Evolutionary conservation across 1,140 invertebrate genomes (phyloP), one percentile per base, ranked within the genome.

Genomic region (Onthophagus taurus): DNA sequence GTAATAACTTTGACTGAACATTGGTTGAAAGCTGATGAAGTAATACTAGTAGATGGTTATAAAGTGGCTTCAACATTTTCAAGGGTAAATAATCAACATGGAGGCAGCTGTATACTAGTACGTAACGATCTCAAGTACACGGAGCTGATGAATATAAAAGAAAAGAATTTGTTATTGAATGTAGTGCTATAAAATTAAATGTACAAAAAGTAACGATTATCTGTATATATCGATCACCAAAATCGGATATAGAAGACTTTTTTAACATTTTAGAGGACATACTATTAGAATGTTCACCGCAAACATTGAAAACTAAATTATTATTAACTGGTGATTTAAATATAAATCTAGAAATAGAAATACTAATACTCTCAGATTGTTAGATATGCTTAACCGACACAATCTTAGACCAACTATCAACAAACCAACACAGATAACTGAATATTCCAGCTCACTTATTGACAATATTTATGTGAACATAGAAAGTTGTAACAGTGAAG

Each of bases 321-420:
- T n/a, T 29, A 29, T n/a, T 29, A 29, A n/a, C n/a, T 16, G 31
- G 31, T 34, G 31, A 34, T 34, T 34, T 34, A 8, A 34, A 34
- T 16, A 34, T 34, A 12, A 14, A 34, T 16, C 14, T 34, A 16
- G 31, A 13, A 34, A 34, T 9, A 16, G n/a, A 12, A 14, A 34
- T 16, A 16, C n/a, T 13, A 16, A 34, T 34, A 8, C n/a, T 12
- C n/a, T 13, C n/a, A 11, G 31, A 34, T 34, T 34, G n/a, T 3
- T 34, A 34, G 16, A 34, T 34, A 11, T 2, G 9, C 16, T 34
- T 9, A 34, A 34, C n/a, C n/a, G n/a, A 13, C 16, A 34, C 16
- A 34, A 34, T 34, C 31, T 34, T 13, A 34, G 8, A 8, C 31
- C n/a, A 11, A 34, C 31, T n/a, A n/a, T n/a, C n/a, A n/a, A n/a